phyloP scores from a whole-genome alignment of 2,888 invertebrate species.

The Alentia gelatinosa region DNA sequence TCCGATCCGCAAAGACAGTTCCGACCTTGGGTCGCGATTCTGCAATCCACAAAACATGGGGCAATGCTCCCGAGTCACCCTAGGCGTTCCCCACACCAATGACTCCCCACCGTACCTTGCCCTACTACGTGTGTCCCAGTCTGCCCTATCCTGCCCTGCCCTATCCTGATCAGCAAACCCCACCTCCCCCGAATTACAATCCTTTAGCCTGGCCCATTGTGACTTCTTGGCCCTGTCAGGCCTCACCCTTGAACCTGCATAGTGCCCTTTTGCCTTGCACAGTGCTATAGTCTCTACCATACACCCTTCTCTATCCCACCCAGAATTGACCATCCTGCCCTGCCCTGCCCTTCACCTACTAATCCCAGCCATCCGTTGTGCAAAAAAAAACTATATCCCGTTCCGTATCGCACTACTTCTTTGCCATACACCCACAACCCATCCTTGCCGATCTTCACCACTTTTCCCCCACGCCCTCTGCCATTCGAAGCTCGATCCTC shows the following conservation, averaged over 20 bases:
- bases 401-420: background rate
- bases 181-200: background rate
- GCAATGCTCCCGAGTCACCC: no score
- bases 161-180: background rate
- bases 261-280: no score
- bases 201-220: background rate
- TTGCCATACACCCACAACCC: background rate
- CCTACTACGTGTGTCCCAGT: no score
- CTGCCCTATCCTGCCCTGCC: background rate
- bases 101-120: background rate
- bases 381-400: no score
- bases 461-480: background rate
- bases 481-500: background rate
- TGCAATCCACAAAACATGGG: no score
- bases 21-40: no score
- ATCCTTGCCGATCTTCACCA: background rate
- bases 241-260: no score
- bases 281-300: no score
- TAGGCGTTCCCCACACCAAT: no score
- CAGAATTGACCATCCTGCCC: background rate
- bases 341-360: background rate
- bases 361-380: no score
- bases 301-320: background rate
- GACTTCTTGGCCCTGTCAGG: no score
- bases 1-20: no score